phyloP scores from a whole-genome alignment of 2,888 invertebrate species.

The Trachelus troglodyta region DNA sequence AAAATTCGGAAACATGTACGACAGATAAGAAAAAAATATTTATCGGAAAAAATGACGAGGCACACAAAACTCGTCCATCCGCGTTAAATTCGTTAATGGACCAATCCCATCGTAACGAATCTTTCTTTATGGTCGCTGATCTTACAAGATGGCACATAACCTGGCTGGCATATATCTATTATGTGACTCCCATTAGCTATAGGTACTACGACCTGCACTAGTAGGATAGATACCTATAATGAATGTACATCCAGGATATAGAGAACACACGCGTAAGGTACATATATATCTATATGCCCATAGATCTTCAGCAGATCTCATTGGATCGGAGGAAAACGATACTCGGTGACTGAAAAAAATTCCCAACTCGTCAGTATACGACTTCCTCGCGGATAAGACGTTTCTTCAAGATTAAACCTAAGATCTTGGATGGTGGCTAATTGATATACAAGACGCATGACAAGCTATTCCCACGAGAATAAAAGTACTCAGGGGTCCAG shows the following conservation, averaged over 20 bases:
- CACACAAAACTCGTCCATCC: neutral
- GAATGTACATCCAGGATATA: conserved; percentile 27
- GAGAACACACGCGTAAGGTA: conserved; percentile 9
- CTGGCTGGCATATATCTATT: neutral
- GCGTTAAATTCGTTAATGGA: conserved; percentile 43
- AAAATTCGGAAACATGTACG: neutral
- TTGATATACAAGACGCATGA: conserved; percentile 25
- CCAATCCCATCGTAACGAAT: conserved; percentile 51
- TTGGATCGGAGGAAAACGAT: neutral
- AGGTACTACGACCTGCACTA: conserved; percentile 24
- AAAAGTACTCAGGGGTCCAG: conserved; percentile 2
- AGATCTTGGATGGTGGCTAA: conserved; percentile 20
- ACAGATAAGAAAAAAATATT: neutral
- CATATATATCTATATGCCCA: conserved; percentile 27
- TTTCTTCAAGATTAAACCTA: conserved; percentile 23
- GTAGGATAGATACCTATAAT: conserved; percentile 32
- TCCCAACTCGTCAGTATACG: conserved; percentile 28
- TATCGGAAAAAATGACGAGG: neutral
- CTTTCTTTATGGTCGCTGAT: conserved; percentile 52
- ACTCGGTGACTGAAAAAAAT: conserved; percentile 27
- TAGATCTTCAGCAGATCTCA: conserved; percentile 45
- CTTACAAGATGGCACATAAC: conserved; percentile 41
- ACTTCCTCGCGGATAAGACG: conserved; percentile 19
- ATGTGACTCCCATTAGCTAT: neutral
- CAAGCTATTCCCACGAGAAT: conserved; percentile 9